Conservation (phyloP, 2,113 vertebrate genomes). For the Prunella himalayana region DNA sequence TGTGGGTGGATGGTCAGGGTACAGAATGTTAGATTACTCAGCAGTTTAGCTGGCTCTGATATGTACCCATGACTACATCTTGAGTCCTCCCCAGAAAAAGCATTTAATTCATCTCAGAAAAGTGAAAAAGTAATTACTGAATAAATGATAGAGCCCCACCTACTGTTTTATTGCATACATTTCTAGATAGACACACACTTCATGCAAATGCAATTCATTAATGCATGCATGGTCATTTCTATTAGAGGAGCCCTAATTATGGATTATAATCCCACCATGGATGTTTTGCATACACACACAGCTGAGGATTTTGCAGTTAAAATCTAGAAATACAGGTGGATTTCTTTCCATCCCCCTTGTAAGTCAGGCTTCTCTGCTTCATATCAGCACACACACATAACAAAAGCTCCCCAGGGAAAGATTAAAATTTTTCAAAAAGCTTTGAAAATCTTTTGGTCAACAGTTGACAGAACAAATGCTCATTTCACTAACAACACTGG, state of each 20-base stretch:
- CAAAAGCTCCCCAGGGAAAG: not conserved
- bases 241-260: not conserved
- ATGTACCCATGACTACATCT: not conserved
- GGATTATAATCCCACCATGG: not conserved
- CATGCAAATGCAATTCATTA: not conserved
- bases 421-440: not conserved
- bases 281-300: not conserved
- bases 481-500: not conserved
- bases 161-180: not conserved
- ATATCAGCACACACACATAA: not conserved
- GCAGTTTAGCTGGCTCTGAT: not conserved
- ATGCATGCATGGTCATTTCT: not conserved
- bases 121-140: not conserved
- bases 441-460: not conserved
- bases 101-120: not conserved
- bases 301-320: not conserved
- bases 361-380: not conserved
- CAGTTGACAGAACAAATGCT: not conserved
- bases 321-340: not conserved
- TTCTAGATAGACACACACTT: not conserved
- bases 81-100: not conserved
- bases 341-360: not conserved
- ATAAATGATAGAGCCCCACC: constrained; percentile 15
- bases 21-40: not conserved
- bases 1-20: not conserved